Evolutionary conservation across 2,888 invertebrate species (phyloP).

Genomic region (Agrotis ipsilon): DNA sequence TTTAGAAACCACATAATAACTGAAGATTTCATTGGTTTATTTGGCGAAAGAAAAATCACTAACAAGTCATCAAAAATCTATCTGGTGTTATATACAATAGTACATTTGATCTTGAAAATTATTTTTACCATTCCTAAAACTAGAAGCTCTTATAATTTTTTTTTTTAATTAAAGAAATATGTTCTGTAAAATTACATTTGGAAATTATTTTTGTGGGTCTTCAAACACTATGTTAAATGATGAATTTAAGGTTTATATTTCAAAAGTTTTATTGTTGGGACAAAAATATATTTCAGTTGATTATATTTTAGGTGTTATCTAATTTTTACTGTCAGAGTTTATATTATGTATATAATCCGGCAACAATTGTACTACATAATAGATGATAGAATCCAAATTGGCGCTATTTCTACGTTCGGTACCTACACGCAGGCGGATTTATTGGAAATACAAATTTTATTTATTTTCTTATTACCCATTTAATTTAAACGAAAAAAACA

Average conservation of each 20-base stretch:
- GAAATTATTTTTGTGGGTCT: too few species aligned
- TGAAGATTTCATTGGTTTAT: too few species aligned
- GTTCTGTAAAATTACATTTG: too few species aligned
- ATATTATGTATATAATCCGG: slow-evolving; percentile 9
- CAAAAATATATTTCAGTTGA: slow-evolving; percentile 28
- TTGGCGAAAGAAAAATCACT: too few species aligned
- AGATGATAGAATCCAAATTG: neutral
- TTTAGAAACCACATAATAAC: too few species aligned
- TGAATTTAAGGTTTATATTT: slow-evolving; percentile 18
- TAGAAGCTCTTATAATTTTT: too few species aligned
- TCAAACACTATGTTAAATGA: neutral
- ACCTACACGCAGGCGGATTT: slow-evolving; percentile 29
- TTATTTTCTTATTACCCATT: neutral
- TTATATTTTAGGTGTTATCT: slow-evolving; percentile 41
- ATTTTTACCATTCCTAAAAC: too few species aligned
- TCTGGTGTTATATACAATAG: too few species aligned
- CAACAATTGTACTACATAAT: neutral
- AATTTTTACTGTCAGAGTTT: slow-evolving; percentile 36
- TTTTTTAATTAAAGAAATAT: too few species aligned
- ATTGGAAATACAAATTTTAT: neutral
- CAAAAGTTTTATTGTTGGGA: neutral
- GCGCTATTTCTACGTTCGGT: slow-evolving; percentile 43
- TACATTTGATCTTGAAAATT: too few species aligned
- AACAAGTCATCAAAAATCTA: too few species aligned
- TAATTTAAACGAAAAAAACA: too few species aligned